Percentiles rank a stretch among this genome's conserved stretches.
Conservation (phyloP, 1,140 invertebrate species). For the Yoshiicerus persimilis region DNA sequence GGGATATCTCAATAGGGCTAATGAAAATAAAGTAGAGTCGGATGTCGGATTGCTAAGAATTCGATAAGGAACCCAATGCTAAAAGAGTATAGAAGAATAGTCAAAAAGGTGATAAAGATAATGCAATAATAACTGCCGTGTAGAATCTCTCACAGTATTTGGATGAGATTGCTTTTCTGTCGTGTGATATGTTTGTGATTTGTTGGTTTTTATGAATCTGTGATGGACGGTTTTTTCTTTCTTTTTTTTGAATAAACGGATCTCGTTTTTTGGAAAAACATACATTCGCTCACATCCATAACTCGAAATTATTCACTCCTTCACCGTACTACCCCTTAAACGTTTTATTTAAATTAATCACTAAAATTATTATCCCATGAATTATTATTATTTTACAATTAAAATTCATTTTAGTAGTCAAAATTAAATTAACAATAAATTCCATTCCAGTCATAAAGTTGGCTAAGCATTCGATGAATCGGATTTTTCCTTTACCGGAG, state of each 20-base stretch:
- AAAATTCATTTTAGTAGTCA: too few relatives aligned
- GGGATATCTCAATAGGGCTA: not conserved
- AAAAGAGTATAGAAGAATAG: conserved; percentile 15
- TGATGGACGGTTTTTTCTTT: conserved; percentile 22
- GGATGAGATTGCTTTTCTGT: conserved; percentile 22
- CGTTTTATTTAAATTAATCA: too few relatives aligned
- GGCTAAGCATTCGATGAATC: too few relatives aligned
- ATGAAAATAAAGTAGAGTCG: not conserved
- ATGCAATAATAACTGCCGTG: conserved; percentile 22
- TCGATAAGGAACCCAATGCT: not conserved
- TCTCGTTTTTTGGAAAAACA: conserved; percentile 19
- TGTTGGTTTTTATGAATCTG: conserved; percentile 22
- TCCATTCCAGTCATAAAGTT: too few relatives aligned
- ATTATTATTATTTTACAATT: too few relatives aligned
- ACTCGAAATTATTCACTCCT: too few relatives aligned
- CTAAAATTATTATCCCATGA: too few relatives aligned
- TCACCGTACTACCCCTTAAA: too few relatives aligned
- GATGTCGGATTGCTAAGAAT: not conserved
- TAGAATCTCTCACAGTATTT: conserved; percentile 22
- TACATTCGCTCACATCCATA: not conserved
- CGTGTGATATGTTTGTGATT: conserved; percentile 22
- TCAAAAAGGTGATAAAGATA: conserved; percentile 23
- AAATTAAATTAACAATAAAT: too few relatives aligned
- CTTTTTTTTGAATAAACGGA: conserved; percentile 22
- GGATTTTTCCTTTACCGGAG: too few relatives aligned